Evolutionary conservation across 2,797 vertebrate genomes (phyloP), one percentile per base, ranked within the genome.

Genomic region (Graptemys geographica): DNA sequence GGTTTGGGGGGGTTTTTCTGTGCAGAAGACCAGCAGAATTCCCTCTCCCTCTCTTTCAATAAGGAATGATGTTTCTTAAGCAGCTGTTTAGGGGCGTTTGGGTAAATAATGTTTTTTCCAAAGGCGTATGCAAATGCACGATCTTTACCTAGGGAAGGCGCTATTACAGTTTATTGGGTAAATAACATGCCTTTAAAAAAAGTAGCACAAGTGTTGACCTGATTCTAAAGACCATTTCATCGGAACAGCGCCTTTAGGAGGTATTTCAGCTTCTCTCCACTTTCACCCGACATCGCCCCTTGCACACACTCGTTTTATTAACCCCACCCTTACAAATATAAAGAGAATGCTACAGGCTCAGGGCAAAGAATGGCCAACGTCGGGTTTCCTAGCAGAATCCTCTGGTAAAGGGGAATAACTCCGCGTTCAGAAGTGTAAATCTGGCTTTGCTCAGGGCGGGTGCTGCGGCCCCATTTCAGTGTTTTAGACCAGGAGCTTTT

Each of bases 191-290:
- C 15, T 41, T 5, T 49, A 4, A 8, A 1, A 23, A 0, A 27
- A 57, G 72, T 37, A 9, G 44, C 27, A 16, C 8, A 80, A 1
- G 49, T 6, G 0, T 47, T 18, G 44, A 11, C 90, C 83, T 59
- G 89, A 9, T 1, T 0, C 2, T 19, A 4, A 9, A n/a, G 53
- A 28, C 16, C 51, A 3, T 13, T 11, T 3, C 3, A 27, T 47
- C 18, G 8, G 31, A 1, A 49, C 28, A 37, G n/a, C 4, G 21
- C 33, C 15, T 7, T 62, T 62, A 13, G 57, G 11, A 59, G 28
- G 57, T 11, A 8, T 18, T 33, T 33, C 59, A 62, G 31, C 31
- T 2, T 13, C 62, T n/a, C 62, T n/a, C 16, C 62, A 7, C 18
- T n/a, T 69, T 69, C n/a, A 37, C 65, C 33, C n/a, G 18, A 5